Conservation (phyloP, 2,888 invertebrate species). For the Lysandra coridon region DNA sequence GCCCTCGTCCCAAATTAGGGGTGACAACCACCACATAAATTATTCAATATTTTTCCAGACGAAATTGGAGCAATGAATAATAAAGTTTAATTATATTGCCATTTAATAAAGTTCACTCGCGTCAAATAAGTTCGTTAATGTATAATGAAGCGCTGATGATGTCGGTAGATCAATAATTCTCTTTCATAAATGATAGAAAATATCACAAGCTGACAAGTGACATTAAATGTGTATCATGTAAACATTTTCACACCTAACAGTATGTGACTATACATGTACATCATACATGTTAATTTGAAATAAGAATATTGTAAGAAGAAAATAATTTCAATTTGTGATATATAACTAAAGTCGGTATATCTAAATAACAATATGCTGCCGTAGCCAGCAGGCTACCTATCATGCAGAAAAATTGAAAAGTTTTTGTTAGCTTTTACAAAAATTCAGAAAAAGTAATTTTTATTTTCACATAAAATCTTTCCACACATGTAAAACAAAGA, state of each 20-base stretch:
- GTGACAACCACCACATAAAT: constrained; percentile 44
- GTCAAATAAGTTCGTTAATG: neutral
- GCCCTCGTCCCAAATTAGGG: constrained; percentile 59
- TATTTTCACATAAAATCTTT: neutral
- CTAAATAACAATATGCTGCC: neutral
- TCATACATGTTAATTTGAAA: no score
- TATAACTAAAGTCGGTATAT: no score
- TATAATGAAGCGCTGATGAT: neutral
- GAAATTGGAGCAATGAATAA: constrained; percentile 30
- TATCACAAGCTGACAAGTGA: neutral
- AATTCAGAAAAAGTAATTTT: neutral
- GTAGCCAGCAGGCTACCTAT: neutral
- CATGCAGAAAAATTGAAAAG: neutral
- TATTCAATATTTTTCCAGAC: constrained; percentile 30
- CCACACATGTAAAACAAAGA: constrained; percentile 27
- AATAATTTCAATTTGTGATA: no score
- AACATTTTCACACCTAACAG: no score
- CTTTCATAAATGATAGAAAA: neutral
- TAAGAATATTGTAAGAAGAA: no score
- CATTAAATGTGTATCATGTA: no score
- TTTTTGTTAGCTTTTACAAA: neutral
- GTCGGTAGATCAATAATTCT: neutral
- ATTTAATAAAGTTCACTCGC: constrained; percentile 14
- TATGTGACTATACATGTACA: no score
- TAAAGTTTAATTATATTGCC: constrained; percentile 19